A percentile compares a stretch with the other conserved stretches of the same genome.
These are phyloP conservation scores for Fabriciana adippe DNA, from an alignment of 2,888 invertebrate genomes.

Conservation along the genomic window DNA sequence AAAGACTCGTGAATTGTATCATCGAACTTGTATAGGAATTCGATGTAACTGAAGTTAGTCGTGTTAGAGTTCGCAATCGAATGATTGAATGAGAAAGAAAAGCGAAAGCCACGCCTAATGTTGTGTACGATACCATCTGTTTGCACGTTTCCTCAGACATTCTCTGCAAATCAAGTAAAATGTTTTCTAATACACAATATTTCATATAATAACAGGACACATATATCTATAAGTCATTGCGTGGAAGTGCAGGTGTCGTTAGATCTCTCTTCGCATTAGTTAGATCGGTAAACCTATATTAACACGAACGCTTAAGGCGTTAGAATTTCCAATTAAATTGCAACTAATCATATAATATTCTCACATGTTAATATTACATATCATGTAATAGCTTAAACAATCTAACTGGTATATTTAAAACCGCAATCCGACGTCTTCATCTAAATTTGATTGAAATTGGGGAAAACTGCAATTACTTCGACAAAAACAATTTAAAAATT, in stretches of 20 bases:
- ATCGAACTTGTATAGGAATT: slow-evolving; percentile 62
- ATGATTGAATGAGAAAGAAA: slow-evolving; percentile 77
- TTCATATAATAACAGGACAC: slow-evolving; percentile 28
- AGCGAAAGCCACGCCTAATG: slow-evolving; percentile 81
- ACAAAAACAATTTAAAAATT: slow-evolving; percentile 5
- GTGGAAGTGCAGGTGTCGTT: slow-evolving; percentile 36
- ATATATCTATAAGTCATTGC: slow-evolving; percentile 19
- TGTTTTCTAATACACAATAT: slow-evolving; percentile 64
- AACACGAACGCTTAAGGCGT: slow-evolving; percentile 30
- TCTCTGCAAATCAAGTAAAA: slow-evolving; percentile 88
- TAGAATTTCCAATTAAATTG: slow-evolving; percentile 21
- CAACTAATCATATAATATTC: slow-evolving; percentile 1
- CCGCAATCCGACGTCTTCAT: background rate
- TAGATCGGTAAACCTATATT: slow-evolving; percentile 27
- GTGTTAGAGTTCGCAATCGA: slow-evolving; percentile 74
- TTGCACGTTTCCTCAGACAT: slow-evolving; percentile 92
- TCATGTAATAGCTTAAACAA: background rate
- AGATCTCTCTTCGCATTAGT: slow-evolving; percentile 26
- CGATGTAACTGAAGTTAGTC: slow-evolving; percentile 71
- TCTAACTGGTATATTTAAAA: slow-evolving; percentile 3
- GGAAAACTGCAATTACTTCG: slow-evolving; percentile 5
- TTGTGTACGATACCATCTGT: slow-evolving; percentile 87
- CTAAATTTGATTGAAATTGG: slow-evolving; percentile 9
- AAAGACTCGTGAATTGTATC: slow-evolving; percentile 53
- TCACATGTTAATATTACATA: background rate